Percentiles rank a stretch among this genome's conserved stretches.
These are phyloP conservation scores for Chalcis sispes DNA, from an alignment of 2,888 invertebrate species.

Conservation along the genomic window DNA sequence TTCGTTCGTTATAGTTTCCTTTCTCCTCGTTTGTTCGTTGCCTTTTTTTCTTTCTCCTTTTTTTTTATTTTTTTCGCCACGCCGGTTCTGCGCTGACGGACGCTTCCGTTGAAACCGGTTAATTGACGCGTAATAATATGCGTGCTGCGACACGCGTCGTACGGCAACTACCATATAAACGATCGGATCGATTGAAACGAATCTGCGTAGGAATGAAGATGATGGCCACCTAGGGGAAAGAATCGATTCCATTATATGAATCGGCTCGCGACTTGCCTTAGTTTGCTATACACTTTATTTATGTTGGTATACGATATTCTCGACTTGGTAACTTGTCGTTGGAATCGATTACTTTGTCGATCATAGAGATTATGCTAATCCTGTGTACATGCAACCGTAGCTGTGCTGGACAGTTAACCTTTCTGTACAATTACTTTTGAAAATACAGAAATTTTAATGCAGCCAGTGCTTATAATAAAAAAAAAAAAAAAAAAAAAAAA, in stretches of 20 bases:
- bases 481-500: no score
- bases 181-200: conserved; percentile 41
- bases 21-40: conserved; percentile 54
- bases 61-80: conserved; percentile 2
- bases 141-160: not conserved
- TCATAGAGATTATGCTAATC: conserved; percentile 24
- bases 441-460: no score
- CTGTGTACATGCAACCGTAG: not conserved
- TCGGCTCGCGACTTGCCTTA: conserved; percentile 2
- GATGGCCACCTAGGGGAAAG: conserved; percentile 21
- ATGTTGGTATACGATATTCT: not conserved
- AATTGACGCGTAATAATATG: conserved; percentile 60
- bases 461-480: no score
- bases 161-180: conserved; percentile 4
- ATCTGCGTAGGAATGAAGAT: conserved; percentile 27
- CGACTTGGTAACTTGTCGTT: conserved; percentile 26
- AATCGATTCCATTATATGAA: conserved; percentile 34
- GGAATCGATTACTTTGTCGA: conserved; percentile 24
- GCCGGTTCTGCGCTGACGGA: conserved; percentile 32
- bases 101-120: conserved; percentile 63
- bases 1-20: conserved; percentile 56
- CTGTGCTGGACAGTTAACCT: no score
- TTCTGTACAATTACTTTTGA: no score
- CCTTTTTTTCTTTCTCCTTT: not conserved
- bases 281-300: conserved; percentile 41